Evolutionary conservation across 2,888 invertebrate species (phyloP).

Genomic region (Drosophila setosimentum): DNA sequence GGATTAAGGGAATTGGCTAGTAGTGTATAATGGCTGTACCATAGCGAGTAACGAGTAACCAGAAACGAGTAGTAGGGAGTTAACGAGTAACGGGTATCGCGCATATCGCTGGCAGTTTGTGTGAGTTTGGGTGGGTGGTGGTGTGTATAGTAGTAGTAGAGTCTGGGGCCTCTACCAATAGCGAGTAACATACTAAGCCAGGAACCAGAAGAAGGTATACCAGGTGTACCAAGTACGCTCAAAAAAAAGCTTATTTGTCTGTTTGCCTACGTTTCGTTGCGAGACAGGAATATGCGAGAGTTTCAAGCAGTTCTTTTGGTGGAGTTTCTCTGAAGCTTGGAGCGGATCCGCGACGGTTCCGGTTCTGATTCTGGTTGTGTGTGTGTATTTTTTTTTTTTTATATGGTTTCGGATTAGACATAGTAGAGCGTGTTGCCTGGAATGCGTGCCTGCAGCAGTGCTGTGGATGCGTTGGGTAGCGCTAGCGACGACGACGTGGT

Average conservation of each 20-base stretch:
- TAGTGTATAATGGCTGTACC: background rate
- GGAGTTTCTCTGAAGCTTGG: conserved; percentile 15
- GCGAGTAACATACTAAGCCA: conserved; percentile 2
- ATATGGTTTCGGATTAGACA: conserved; percentile 67
- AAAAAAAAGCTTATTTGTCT: conserved; percentile 8
- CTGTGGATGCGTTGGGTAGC: conserved; percentile 71
- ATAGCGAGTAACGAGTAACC: conserved; percentile 4
- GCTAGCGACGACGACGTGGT: conserved; percentile 56
- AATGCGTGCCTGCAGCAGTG: conserved; percentile 81
- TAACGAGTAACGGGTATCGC: background rate
- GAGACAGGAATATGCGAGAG: conserved; percentile 22
- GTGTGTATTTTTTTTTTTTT: background rate
- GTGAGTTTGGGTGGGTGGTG: background rate
- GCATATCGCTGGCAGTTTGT: background rate
- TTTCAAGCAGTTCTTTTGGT: conserved; percentile 12
- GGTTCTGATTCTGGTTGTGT: background rate
- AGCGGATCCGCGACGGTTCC: conserved; percentile 11
- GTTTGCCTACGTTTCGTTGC: conserved; percentile 35
- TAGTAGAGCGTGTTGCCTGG: conserved; percentile 84
- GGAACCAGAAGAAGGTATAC: background rate
- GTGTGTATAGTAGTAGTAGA: background rate
- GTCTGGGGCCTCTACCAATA: conserved; percentile 8
- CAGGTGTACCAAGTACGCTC: conserved; percentile 13
- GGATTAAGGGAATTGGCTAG: background rate
- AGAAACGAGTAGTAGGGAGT: conserved; percentile 1